These are phyloP conservation scores for Rhabdomys pumilio DNA, from an alignment of 2,797 vertebrate genomes.

Conservation along the genomic window DNA sequence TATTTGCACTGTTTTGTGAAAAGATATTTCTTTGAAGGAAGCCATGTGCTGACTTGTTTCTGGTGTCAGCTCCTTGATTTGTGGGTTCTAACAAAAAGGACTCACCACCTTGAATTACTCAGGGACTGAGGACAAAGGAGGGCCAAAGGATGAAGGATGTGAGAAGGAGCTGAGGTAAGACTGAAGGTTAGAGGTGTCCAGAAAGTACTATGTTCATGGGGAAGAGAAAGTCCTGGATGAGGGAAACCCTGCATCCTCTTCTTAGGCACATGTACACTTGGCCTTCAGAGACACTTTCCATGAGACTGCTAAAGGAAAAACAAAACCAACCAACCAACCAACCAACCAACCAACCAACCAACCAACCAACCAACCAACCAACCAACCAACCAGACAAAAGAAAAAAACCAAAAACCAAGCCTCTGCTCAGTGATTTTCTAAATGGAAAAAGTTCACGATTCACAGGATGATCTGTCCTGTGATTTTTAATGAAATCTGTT, in stretches of 20 bases:
- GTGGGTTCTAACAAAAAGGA: not conserved
- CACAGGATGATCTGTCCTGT: not conserved
- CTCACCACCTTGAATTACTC: not conserved
- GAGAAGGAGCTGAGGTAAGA: not conserved
- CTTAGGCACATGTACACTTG: not conserved
- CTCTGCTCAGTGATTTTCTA: not conserved
- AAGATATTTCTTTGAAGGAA: constrained; percentile 5
- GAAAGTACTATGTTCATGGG: not conserved
- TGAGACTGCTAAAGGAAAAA: not conserved
- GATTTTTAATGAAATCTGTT: constrained; percentile 26
- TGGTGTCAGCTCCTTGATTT: not conserved
- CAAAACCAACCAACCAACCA: not conserved
- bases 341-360: no score
- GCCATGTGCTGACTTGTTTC: not conserved
- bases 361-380: no score
- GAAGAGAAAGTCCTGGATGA: not conserved
- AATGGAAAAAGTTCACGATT: not conserved
- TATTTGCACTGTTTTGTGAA: not conserved
- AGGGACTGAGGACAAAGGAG: not conserved
- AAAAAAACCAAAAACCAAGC: not conserved
- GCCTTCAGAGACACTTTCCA: not conserved
- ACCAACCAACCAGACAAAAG: not conserved
- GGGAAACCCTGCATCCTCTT: not conserved
- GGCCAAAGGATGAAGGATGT: not conserved
- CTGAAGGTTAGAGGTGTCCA: not conserved